Evolutionary conservation across 2,113 vertebrate species (phyloP), one percentile per base, ranked within the genome.

Genomic region (Xiphophorus couchianus): DNA sequence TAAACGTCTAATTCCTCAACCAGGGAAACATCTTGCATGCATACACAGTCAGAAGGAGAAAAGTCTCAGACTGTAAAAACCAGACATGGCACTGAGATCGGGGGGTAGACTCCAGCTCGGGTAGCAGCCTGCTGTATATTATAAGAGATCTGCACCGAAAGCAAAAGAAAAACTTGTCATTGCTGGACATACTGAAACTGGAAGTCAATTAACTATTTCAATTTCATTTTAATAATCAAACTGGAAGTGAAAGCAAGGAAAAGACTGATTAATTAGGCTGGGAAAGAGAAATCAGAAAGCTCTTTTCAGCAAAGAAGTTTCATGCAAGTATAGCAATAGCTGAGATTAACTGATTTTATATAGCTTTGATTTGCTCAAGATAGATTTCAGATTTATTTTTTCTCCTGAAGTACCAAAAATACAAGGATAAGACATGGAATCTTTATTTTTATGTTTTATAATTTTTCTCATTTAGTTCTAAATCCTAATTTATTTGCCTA

Each of bases 51-150:
- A 54, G 61, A 67, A 30, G 3, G 27, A 68, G 62, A 22, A n/a
- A 61, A 7, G 72, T 62, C 62, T 48, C 62, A 19, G 39, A 30
- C 85, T 67, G 44, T 10, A 22, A 84, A 77, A 73, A 66, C 39
- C 72, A 84, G 65, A 78, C 67, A 69, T 48, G 85, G 39, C 74
- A 76, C 33, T 35, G 10, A 72, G 82, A 77, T 73, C 69, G 79
- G 22, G 73, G 65, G 33, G 35, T 62, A 19, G 35, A 72, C 54
- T 64, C 31, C 67, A 29, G 67, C 61, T n/a, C 72, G 76, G 51
- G 74, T 66, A 70, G 67, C 74, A 74, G 76, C 44, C 29, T 29
- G 62, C 66, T 73, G 42, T 62, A 74, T 78, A 83, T 83, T 37
- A 84, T 60, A 51, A 65, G 65, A 44, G 58, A 51, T 25, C 13